phyloP scores from a whole-genome alignment of 1,140 invertebrate genomes.

The Drosophila ogumai region DNA sequence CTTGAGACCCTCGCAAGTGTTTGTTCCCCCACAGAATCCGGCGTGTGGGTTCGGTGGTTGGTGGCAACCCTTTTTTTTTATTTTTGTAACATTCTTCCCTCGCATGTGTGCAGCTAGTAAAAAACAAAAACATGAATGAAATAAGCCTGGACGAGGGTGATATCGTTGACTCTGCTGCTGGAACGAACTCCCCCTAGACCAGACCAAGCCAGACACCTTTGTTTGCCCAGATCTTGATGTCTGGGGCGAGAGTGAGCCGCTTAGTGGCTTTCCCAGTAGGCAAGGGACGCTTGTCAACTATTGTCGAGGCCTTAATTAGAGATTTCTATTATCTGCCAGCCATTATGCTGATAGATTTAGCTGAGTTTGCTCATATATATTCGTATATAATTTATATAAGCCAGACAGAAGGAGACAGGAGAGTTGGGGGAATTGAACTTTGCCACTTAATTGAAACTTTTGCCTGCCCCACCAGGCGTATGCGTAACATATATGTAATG shows the following conservation, averaged over 20 bases:
- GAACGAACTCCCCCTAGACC: conserved; percentile 17
- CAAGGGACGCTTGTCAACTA: conserved; percentile 33
- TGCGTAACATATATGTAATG: conserved; percentile 22
- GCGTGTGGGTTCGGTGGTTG: conserved; percentile 45
- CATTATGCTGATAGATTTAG: conserved; percentile 54
- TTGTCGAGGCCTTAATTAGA: conserved; percentile 59
- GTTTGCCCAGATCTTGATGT: conserved; percentile 58
- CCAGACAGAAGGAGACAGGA: conserved; percentile 9
- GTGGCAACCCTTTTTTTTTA: conserved; percentile 43
- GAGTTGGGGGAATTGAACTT: conserved; percentile 46
- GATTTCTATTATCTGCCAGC: conserved; percentile 46
- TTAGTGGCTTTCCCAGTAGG: conserved; percentile 39
- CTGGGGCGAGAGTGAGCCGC: conserved; percentile 50
- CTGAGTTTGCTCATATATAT: conserved; percentile 47
- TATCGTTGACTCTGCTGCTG: conserved; percentile 23
- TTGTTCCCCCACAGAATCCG: conserved; percentile 41
- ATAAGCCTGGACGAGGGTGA: conserved; percentile 50
- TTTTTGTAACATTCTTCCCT: conserved; percentile 19
- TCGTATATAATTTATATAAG: conserved; percentile 3
- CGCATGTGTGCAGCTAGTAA: conserved; percentile 39
- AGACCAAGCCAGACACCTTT: conserved; percentile 49
- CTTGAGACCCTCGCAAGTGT: conserved; percentile 47
- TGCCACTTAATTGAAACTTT: conserved; percentile 55
- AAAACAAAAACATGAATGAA: conserved; percentile 58
- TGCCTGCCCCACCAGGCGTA: conserved; percentile 27